Conservation (phyloP, 2,113 vertebrate genomes). For the Alaudala cheleensis region DNA sequence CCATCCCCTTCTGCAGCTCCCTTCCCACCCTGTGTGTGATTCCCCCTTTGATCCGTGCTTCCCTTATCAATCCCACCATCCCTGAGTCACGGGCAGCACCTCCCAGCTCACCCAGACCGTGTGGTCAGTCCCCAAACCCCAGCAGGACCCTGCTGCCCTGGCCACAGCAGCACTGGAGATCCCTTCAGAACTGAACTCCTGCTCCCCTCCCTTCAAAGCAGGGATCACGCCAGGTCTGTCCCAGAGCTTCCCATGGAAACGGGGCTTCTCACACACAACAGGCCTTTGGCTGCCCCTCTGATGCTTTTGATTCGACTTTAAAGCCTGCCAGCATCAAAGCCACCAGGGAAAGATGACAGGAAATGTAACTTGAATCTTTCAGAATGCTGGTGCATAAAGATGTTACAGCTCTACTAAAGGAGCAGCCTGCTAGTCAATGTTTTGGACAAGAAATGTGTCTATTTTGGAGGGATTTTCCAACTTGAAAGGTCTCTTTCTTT, state of each 20-base stretch:
- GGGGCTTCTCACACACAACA: background rate
- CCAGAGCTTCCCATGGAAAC: background rate
- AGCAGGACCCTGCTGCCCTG: background rate
- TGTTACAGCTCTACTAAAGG: no score
- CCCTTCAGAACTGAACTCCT: constrained; percentile 19
- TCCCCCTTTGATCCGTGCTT: background rate
- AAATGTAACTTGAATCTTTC: background rate
- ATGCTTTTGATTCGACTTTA: background rate
- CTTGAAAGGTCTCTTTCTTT: background rate
- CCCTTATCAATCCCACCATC: background rate
- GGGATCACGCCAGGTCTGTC: background rate
- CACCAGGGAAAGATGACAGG: background rate
- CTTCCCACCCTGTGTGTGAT: background rate
- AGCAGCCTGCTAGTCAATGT: background rate
- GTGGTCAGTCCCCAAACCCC: background rate
- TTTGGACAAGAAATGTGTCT: background rate
- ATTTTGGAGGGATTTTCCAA: background rate
- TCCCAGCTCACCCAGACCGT: background rate
- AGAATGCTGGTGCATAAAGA: background rate
- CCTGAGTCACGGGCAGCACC: background rate
- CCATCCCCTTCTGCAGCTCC: background rate
- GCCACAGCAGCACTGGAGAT: constrained; percentile 17
- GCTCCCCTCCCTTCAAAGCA: constrained; percentile 31
- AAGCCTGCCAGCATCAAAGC: background rate
- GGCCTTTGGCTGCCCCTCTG: background rate